phyloP scores from a whole-genome alignment of 2,888 invertebrate genomes.

The Melinaea marsaeus region DNA sequence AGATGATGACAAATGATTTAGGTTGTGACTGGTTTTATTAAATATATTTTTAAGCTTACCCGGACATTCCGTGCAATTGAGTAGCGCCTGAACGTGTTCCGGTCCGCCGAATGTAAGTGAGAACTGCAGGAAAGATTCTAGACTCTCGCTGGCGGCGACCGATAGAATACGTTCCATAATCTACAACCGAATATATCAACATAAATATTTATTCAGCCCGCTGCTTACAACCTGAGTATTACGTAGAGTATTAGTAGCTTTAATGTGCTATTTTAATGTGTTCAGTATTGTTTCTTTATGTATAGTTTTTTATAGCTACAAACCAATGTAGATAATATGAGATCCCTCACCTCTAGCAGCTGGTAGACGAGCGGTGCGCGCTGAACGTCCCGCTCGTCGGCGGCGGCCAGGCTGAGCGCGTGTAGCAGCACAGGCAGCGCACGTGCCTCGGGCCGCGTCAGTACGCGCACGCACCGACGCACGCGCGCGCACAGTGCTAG shows the following conservation, averaged over 20 bases:
- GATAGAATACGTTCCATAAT: constrained; percentile 96
- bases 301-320: too few relatives aligned
- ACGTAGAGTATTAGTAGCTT: neutral
- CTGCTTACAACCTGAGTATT: neutral
- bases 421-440: constrained; percentile 90
- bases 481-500: constrained; percentile 94
- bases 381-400: constrained; percentile 80
- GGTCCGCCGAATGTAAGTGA: constrained; percentile 93
- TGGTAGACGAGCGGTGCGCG: constrained; percentile 92
- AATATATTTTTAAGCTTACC: constrained; percentile 49
- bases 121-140: constrained; percentile 90
- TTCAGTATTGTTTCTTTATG: too few relatives aligned
- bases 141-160: constrained; percentile 91
- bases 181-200: constrained; percentile 50
- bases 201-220: neutral
- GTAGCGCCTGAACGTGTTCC: constrained; percentile 90
- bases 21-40: neutral
- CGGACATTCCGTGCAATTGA: constrained; percentile 86
- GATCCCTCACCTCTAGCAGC: constrained; percentile 82
- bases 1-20: neutral
- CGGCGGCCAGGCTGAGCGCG: constrained; percentile 84
- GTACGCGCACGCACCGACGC: constrained; percentile 90
- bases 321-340: neutral
- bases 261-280: too few relatives aligned
- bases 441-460: constrained; percentile 90